phyloP scores from a whole-genome alignment of 2,113 vertebrate species.

The Platichthys stellatus region DNA sequence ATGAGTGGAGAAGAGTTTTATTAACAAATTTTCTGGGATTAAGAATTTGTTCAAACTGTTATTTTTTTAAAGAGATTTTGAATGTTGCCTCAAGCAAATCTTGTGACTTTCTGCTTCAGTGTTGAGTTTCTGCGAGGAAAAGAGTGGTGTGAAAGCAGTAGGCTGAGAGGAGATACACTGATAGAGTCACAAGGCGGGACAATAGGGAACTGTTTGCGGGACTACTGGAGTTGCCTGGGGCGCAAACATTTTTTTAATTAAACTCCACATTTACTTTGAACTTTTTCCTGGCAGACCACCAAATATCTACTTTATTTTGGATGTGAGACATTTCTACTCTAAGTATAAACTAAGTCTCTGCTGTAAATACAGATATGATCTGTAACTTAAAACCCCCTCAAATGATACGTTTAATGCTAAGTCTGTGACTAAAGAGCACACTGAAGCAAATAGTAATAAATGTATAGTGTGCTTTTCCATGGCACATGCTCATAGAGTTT shows the following conservation, averaged over 20 bases:
- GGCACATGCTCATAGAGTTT: constrained; percentile 42
- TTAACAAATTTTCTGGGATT: constrained; percentile 32
- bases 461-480: constrained; percentile 6
- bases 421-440: neutral
- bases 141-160: constrained; percentile 23
- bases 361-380: neutral
- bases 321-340: neutral
- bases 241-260: constrained; percentile 19
- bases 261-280: constrained; percentile 53
- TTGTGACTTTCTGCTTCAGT: constrained; percentile 57
- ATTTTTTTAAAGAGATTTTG: neutral
- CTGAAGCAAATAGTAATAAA: constrained; percentile 4
- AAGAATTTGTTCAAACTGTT: neutral
- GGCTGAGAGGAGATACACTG: constrained; percentile 49
- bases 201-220: constrained; percentile 55
- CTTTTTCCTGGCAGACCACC: constrained; percentile 23
- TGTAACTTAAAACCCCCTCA: constrained; percentile 2
- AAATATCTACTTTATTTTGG: neutral
- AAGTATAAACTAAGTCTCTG: neutral
- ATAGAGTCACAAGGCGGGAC: constrained; percentile 74
- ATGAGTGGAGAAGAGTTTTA: constrained; percentile 4
- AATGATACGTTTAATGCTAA: neutral
- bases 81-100: constrained; percentile 21
- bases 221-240: constrained; percentile 46
- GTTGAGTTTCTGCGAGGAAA: constrained; percentile 24